A percentile compares a stretch with the other conserved stretches of the same genome.
These are phyloP conservation scores for Lacerta bilineata DNA, from an alignment of 2,797 vertebrate genomes.

Conservation along the genomic window DNA sequence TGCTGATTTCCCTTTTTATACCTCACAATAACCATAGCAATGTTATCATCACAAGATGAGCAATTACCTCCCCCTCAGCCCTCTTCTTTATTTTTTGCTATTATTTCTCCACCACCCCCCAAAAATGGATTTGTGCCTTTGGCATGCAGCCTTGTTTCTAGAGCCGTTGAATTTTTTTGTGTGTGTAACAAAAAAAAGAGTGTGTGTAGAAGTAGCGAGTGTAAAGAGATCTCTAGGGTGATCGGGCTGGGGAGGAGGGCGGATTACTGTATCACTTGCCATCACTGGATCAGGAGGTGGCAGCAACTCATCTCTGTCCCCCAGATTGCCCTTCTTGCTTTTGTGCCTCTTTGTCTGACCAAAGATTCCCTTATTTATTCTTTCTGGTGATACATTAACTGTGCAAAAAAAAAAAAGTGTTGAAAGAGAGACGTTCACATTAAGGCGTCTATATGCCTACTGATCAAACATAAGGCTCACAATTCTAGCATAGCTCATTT, in stretches of 20 bases:
- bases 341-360: background rate
- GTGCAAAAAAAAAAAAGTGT: slow-evolving; percentile 2
- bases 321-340: background rate
- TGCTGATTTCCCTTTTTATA: background rate
- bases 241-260: background rate
- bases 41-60: background rate
- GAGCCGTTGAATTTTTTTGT: background rate
- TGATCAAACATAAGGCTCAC: slow-evolving; percentile 40
- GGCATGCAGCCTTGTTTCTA: background rate
- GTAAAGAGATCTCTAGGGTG: background rate
- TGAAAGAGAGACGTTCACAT: slow-evolving; percentile 36
- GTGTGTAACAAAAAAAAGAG: background rate
- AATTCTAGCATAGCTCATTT: background rate
- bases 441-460: background rate
- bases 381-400: slow-evolving; percentile 31
- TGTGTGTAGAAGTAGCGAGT: background rate
- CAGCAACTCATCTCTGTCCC: too few relatives aligned
- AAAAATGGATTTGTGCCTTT: background rate
- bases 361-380: slow-evolving; percentile 20
- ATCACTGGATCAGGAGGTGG: background rate
- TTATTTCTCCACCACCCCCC: too few relatives aligned
- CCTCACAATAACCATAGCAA: background rate
- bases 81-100: background rate
- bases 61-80: background rate
- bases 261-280: background rate